These are phyloP conservation scores for Ooceraea biroi DNA, from an alignment of 1,140 invertebrate genomes.

Conservation along the genomic window DNA sequence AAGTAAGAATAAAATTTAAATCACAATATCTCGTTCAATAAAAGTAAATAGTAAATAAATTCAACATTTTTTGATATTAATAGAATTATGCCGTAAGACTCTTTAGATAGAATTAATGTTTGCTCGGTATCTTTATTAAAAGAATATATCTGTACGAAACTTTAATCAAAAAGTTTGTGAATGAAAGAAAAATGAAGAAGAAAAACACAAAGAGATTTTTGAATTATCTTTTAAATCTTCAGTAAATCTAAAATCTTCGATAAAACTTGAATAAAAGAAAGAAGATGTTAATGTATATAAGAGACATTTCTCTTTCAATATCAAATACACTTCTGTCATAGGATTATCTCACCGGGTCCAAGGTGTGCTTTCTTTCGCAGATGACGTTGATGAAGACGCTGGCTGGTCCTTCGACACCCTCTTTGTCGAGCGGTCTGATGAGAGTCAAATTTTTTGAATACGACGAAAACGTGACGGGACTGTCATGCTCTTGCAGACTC, in stretches of 20 bases:
- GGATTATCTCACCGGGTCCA: constrained; percentile 89
- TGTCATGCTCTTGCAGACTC: constrained; percentile 91
- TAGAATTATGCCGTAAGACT: too few relatives aligned
- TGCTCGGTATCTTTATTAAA: too few relatives aligned
- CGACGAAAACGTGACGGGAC: constrained; percentile 91
- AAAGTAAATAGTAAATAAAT: neutral
- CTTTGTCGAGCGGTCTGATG: constrained; percentile 92
- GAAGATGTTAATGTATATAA: neutral
- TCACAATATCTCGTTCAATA: neutral
- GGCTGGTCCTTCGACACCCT: constrained; percentile 92
- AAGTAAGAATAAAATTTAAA: neutral
- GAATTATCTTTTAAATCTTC: neutral
- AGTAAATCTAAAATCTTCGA: neutral
- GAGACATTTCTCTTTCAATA: neutral
- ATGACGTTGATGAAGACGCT: constrained; percentile 95
- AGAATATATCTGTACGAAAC: too few relatives aligned
- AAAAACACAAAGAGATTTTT: neutral
- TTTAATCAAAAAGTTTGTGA: neutral
- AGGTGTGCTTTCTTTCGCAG: constrained; percentile 92
- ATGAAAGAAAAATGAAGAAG: neutral
- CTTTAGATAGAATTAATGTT: too few relatives aligned
- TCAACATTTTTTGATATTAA: neutral
- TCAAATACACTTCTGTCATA: neutral
- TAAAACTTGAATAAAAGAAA: neutral
- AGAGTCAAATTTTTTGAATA: constrained; percentile 94